Base-by-base conservation (phyloP, 30 jellyfish, hydroid and myxozoan genomes). In the Turritopsis dohrnii region DNA sequence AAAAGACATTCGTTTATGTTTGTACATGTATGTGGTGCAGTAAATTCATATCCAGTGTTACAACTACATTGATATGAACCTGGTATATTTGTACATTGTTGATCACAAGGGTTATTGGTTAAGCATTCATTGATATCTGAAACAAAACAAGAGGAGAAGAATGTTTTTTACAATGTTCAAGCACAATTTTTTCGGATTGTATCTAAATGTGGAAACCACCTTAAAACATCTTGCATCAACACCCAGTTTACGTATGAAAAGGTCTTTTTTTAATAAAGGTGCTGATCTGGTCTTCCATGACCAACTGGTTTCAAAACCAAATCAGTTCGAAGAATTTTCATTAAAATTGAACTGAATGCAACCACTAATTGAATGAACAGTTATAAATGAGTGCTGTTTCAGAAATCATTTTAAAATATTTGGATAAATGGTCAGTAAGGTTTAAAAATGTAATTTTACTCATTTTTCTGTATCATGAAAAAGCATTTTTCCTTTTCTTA, bases 61-160 rank as follows among this genome's bases (percentile, higher is more conserved):
- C 83, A 75, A 26, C 69, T 75, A 75, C 83, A 75, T 21, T 22
- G 28, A 75, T 26, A 75, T n/a, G 83, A 75, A 21, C 83, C 83
- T 9, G 83, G 83, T 22, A 31, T 75, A 31, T 75, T 75, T 9
- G 28, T n/a, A 29, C 83, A 75, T 25, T 69, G 31, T 19, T 69
- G 77, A 69, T 69, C 77, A 69, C 77, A 69, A 69, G 16, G 77
- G 73, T 60, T 60, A 27, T 69, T 69, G 8, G 77, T 69, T n/a
- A 1, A 23, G 8, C 77, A 69, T 27, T 69, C 77, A 1, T 69
- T 1, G 77, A 69, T 69, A 21, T 69, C 77, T 69, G 19, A 69
- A 1, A 69, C 77, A 69, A 69, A 19, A 69, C 77, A 69, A 69
- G 19, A 7, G 16, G 19, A 7, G 77, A 16, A 69, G 17, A 69